These are phyloP conservation scores for Galago senegalensis DNA, from an alignment of 2,797 vertebrate genomes.

Conservation along the genomic window DNA sequence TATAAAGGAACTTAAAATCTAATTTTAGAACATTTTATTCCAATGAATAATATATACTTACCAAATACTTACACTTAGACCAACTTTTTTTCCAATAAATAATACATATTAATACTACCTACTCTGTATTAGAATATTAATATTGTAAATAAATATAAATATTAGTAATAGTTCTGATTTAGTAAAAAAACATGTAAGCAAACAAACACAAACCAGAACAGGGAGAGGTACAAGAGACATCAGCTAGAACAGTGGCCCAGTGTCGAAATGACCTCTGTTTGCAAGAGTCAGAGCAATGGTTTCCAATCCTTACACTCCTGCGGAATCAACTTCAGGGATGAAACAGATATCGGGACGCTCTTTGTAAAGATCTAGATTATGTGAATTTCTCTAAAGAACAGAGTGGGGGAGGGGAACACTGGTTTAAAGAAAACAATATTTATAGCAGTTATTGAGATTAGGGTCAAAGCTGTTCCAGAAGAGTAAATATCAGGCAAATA, in stretches of 20 bases:
- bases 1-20: background rate
- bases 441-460: background rate
- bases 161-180: background rate
- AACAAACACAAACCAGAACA: background rate
- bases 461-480: background rate
- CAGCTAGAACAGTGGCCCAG: accelerated
- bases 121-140: background rate
- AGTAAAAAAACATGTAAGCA: background rate
- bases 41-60: slow-evolving; percentile 21
- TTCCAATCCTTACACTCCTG: background rate
- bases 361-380: background rate
- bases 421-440: background rate
- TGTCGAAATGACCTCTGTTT: too few species aligned
- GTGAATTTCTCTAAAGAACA: background rate
- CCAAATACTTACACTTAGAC: background rate
- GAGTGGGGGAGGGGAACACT: background rate
- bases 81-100: too few species aligned
- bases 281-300: background rate
- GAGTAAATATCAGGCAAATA: background rate
- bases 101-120: too few species aligned
- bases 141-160: background rate
- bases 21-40: background rate
- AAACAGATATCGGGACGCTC: background rate
- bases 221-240: accelerated
- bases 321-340: background rate